A percentile compares a stretch with the other conserved stretches of the same genome.
Conservation (phyloP, 1,140 invertebrate genomes). For the Trachymyrmex cornetzi region DNA sequence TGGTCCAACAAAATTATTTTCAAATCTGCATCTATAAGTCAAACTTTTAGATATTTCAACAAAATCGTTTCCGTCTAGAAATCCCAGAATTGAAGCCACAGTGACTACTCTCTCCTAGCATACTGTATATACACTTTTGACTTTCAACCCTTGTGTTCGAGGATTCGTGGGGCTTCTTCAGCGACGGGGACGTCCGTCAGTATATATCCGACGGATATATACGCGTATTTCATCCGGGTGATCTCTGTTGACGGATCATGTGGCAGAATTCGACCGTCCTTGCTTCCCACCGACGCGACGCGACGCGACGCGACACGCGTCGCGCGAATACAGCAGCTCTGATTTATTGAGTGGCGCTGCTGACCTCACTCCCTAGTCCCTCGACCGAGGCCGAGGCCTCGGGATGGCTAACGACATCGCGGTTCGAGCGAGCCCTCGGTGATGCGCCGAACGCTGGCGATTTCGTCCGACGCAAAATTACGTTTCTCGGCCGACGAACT, state of each 20-base stretch:
- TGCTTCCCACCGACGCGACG: constrained; percentile 32
- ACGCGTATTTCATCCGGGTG: constrained; percentile 24
- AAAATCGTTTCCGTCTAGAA: no score
- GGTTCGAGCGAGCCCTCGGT: constrained; percentile 61
- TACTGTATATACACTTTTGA: no score
- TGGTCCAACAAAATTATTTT: no score
- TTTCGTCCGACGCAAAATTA: constrained; percentile 68
- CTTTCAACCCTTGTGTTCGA: neutral
- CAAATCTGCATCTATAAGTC: no score
- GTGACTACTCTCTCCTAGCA: no score
- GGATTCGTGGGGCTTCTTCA: neutral
- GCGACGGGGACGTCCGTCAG: neutral
- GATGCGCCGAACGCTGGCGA: constrained; percentile 67
- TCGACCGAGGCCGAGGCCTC: no score
- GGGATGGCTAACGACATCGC: constrained; percentile 68
- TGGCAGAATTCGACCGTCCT: constrained; percentile 70
- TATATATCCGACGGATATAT: neutral
- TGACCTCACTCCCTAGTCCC: constrained; percentile 63
- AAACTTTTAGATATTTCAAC: no score
- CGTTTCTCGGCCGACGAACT: constrained; percentile 64
- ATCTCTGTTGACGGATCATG: constrained; percentile 71
- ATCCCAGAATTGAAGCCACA: no score
- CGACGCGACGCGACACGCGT: constrained; percentile 20
- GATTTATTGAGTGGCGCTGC: constrained; percentile 73
- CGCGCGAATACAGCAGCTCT: constrained; percentile 32